Conservation (phyloP, 2,797 vertebrate species). For the Gambelia wislizenii region DNA sequence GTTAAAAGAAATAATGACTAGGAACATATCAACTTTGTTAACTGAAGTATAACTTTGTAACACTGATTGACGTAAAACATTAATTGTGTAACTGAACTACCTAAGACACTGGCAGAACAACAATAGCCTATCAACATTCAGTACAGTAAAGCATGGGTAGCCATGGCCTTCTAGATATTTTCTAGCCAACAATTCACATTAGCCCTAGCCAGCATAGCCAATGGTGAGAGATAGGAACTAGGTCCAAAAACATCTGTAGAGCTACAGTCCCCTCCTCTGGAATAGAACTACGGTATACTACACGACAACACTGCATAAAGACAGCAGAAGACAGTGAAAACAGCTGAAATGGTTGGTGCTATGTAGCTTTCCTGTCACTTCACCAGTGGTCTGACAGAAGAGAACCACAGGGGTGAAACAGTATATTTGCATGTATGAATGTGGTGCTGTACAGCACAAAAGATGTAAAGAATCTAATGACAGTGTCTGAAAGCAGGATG, state of each 20-base stretch:
- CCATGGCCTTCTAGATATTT: too few relatives aligned
- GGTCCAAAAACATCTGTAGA: too few relatives aligned
- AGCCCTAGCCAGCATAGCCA: too few relatives aligned
- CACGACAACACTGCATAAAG: not conserved
- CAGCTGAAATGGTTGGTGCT: not conserved
- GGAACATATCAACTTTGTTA: not conserved
- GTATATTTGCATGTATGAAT: not conserved
- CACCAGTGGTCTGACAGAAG: not conserved
- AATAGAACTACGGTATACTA: not conserved
- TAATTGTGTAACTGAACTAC: not conserved
- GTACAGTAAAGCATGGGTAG: not conserved
- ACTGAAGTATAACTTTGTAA: not conserved
- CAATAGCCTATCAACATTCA: not conserved
- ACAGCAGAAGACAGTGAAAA: accelerated
- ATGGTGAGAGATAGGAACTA: too few relatives aligned
- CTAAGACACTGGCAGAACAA: not conserved
- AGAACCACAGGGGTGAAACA: not conserved
- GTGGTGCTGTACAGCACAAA: not conserved
- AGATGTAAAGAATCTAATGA: not conserved
- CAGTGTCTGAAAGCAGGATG: not conserved
- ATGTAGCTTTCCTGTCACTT: not conserved
- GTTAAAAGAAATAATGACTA: too few relatives aligned
- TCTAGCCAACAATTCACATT: too few relatives aligned
- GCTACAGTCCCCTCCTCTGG: too few relatives aligned
- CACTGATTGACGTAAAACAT: not conserved